These are phyloP conservation scores for Cheirogaleus major DNA, from an alignment of 2,797 vertebrate genomes.

Conservation along the genomic window DNA sequence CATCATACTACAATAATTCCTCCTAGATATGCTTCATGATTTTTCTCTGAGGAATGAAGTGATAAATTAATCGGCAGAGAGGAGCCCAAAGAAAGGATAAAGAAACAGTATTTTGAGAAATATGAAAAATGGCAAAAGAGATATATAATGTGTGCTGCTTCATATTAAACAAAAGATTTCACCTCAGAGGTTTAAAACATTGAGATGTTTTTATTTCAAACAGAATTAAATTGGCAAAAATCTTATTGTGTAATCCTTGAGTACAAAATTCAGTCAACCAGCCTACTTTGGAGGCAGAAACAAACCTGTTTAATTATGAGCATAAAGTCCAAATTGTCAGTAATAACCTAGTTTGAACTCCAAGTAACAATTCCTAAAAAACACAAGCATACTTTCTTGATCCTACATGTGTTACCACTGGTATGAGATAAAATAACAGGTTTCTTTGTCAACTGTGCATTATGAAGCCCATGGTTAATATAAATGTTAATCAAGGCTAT, in stretches of 20 bases:
- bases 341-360: background rate
- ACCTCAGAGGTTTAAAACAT: background rate
- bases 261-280: background rate
- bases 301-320: background rate
- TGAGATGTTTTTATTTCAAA: background rate
- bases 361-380: background rate
- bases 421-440: background rate
- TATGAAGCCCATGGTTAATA: slow-evolving; percentile 26
- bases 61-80: background rate
- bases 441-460: background rate
- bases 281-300: background rate
- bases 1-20: background rate
- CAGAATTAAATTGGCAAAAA: background rate
- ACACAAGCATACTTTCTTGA: background rate
- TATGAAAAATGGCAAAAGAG: background rate
- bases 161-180: background rate
- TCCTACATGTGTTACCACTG: background rate
- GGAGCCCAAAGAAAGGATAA: background rate
- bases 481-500: slow-evolving; percentile 28
- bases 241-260: background rate
- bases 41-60: background rate
- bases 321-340: background rate
- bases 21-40: background rate
- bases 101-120: background rate
- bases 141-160: background rate